Evolutionary conservation across 2,888 invertebrate species (phyloP), one percentile per base, ranked within the genome.

Genomic region (Dynastes grantii): DNA sequence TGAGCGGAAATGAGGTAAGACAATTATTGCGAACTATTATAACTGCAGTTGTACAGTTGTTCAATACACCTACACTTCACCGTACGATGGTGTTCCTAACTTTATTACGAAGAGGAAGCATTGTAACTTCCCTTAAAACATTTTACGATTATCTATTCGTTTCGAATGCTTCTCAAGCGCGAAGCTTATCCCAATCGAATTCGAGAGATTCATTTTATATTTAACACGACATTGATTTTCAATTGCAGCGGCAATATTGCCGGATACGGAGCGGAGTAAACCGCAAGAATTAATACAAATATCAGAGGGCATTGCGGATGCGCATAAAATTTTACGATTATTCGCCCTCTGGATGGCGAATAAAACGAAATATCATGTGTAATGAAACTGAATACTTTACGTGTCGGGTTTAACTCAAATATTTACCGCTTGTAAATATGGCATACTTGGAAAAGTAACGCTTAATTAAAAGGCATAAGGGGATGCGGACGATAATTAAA

Each of bases 321-420:
- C 29, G 11, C 51, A 40, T 76, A 64, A 76, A 76, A 63, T 76
- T 76, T 64, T 63, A 63, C n/a, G 49, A n/a, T 51, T 51, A 76
- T 76, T 32, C 13, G 27, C 37, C 13, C 8, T 13, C 58, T 51
- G 51, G n/a, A 76, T 27, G 51, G 13, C 40, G 45, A 76, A 76
- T 49, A 51, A 63, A 63, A 61, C 51, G 40, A 64, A 49, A 61
- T 63, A 49, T 61, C 63, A 32, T 29, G 22, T 61, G n/a, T 64
- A 76, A 51, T 45, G 76, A 64, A 63, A 75, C 45, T 75, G 75
- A 75, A 75, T 75, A 75, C 58, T 61, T 53, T 40, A 75, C 45
- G 71, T 22, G 22, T 27, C n/a, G 40, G 61, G 58, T 29, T 61
- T 16, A 22, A 51, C 49, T 76, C 22, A 64, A 76, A 64, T 63